phyloP scores from a whole-genome alignment of 1,140 invertebrate genomes.

The Dolichoris vasculosae region DNA sequence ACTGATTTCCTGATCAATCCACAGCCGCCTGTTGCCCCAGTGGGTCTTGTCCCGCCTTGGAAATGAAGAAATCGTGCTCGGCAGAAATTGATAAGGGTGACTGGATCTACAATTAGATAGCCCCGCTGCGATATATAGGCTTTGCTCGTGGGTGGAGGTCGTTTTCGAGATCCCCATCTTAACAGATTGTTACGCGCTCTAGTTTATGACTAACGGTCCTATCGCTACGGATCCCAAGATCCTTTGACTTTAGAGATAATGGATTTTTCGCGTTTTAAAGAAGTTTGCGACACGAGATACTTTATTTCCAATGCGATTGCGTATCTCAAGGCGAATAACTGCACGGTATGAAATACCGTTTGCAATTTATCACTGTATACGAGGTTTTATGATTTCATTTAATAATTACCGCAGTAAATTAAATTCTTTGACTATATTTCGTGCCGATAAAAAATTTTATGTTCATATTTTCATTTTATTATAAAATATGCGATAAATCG shows the following conservation, averaged over 20 bases:
- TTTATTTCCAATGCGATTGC: neutral
- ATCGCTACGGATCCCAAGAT: neutral
- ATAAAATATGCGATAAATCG: too few species aligned
- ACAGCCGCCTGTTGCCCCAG: neutral
- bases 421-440: neutral
- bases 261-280: neutral
- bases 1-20: slow-evolving; percentile 31
- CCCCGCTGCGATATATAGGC: neutral
- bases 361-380: neutral
- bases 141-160: neutral
- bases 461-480: too few species aligned
- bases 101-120: slow-evolving; percentile 5
- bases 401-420: neutral
- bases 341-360: neutral
- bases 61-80: neutral
- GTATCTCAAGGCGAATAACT: neutral
- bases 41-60: neutral
- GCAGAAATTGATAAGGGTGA: slow-evolving; percentile 24
- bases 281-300: neutral
- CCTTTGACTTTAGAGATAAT: neutral
- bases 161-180: neutral
- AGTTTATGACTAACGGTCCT: neutral
- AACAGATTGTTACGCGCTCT: neutral
- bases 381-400: neutral
- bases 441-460: too few species aligned